phyloP scores from a whole-genome alignment of 1,140 invertebrate genomes.

The Heliconius melpomene region DNA sequence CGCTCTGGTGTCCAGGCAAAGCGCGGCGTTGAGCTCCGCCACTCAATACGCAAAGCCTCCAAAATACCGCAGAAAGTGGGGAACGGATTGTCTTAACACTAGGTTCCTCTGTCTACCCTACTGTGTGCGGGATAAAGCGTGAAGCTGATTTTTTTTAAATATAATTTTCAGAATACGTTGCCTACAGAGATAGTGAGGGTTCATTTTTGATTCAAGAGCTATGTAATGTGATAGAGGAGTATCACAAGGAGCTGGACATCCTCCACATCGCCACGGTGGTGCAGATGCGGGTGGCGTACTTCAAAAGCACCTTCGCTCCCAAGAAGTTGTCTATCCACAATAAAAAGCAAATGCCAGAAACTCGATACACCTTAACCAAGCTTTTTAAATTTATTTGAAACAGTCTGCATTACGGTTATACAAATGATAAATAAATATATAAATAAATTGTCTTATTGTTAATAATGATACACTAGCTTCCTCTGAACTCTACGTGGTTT shows the following conservation, averaged over 20 bases:
- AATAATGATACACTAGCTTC: no score
- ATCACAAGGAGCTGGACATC: conserved; percentile 47
- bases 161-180: conserved; percentile 50
- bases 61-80: no score
- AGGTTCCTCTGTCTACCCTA: no score
- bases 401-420: no score
- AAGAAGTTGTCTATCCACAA: conserved; percentile 41
- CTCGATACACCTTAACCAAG: conserved; percentile 59
- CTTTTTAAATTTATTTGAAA: conserved; percentile 50
- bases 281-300: conserved; percentile 50
- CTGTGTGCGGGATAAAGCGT: no score
- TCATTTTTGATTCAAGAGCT: conserved; percentile 65
- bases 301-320: conserved; percentile 49
- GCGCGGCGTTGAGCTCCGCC: no score
- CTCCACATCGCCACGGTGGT: conserved; percentile 57
- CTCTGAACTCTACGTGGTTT: no score
- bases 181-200: conserved; percentile 52
- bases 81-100: no score
- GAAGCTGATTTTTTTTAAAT: not conserved
- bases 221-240: conserved; percentile 50
- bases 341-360: conserved; percentile 68
- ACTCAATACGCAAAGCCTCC: no score
- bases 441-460: no score
- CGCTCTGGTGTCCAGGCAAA: no score
- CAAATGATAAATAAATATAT: no score